Base-by-base conservation (phyloP, 2,888 invertebrate genomes). In the Cantharis nigra region DNA sequence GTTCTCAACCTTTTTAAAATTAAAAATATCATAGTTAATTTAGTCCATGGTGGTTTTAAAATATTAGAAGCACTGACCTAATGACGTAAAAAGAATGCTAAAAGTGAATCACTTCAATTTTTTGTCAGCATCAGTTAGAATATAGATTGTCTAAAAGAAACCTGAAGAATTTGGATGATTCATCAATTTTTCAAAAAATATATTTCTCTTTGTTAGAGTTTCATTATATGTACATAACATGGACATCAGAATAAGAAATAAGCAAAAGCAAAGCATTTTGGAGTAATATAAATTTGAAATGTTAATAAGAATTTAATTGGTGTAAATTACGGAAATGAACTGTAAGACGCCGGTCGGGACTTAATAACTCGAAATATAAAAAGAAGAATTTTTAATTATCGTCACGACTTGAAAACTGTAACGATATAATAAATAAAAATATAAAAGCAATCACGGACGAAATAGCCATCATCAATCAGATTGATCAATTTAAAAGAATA, bases 401-500 rank as follows among this genome's bases (percentile, higher is more conserved):
- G n/a, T 49, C 49, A 49, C 49, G 49, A 49, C 49, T 16, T 49
- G n/a, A 49, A 49, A 49, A 49, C 7, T 49, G 49, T 49, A n/a
- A 49, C 49, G 63, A 63, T 18, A 63, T 63, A 71, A 16, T 63
- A 63, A 33, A 30, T 26, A 63, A 33, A 30, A 26, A 63, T 11
- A 70, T 23, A 70, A 71, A n/a, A 71, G 20, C 63, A 49, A 30
- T 63, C 63, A 16, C 14, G 30, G 63, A 63, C 18, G 28, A 63
- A 62, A 20, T 70, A 49, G 2, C 9, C 14, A 63, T 23, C 63
- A 69, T 74, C 69, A 74, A 74, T 74, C 69, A 69, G 20, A 13
- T 33, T 20, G 14, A 69, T 74, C 74, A 70, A 74, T 74, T 74
- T 28, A 9, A 63, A 23, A 63, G 28, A 69, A 69, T 18, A 23